These are phyloP conservation scores for Allacma fusca DNA, from an alignment of 2,888 invertebrate species.

Conservation along the genomic window DNA sequence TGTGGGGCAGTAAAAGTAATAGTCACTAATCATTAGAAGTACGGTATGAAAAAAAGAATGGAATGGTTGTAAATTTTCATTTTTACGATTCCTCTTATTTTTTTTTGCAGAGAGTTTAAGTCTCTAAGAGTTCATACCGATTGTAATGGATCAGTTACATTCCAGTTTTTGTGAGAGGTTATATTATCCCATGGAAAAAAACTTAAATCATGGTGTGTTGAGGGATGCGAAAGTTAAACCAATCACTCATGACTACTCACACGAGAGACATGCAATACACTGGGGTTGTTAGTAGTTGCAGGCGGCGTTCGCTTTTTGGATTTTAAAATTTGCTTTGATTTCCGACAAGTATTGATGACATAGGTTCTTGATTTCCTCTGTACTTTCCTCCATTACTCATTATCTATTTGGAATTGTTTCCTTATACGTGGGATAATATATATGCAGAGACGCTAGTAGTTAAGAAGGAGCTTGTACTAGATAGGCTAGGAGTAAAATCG, in stretches of 20 bases:
- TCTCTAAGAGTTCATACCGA: not conserved
- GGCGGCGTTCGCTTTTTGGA: not conserved
- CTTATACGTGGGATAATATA: not conserved
- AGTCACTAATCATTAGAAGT: too few relatives aligned
- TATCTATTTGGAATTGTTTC: not conserved
- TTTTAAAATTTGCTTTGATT: not conserved
- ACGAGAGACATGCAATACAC: too few relatives aligned
- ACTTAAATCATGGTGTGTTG: too few relatives aligned
- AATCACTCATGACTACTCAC: too few relatives aligned
- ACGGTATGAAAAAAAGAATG: not conserved
- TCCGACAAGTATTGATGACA: not conserved
- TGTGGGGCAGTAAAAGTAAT: too few relatives aligned
- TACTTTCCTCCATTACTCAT: too few relatives aligned
- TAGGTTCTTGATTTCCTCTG: not conserved
- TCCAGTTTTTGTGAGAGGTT: not conserved
- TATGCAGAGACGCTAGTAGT: too few relatives aligned
- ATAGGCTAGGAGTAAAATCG: not conserved
- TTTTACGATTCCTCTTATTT: not conserved
- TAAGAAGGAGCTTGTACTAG: too few relatives aligned
- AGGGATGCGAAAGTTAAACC: too few relatives aligned
- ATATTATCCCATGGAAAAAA: too few relatives aligned
- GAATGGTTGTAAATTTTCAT: not conserved
- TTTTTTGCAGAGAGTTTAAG: not conserved
- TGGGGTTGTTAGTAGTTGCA: too few relatives aligned
- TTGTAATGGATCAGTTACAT: not conserved